Evolutionary conservation across 2,888 invertebrate species (phyloP).

Genomic region (Danaus chrysippus): DNA sequence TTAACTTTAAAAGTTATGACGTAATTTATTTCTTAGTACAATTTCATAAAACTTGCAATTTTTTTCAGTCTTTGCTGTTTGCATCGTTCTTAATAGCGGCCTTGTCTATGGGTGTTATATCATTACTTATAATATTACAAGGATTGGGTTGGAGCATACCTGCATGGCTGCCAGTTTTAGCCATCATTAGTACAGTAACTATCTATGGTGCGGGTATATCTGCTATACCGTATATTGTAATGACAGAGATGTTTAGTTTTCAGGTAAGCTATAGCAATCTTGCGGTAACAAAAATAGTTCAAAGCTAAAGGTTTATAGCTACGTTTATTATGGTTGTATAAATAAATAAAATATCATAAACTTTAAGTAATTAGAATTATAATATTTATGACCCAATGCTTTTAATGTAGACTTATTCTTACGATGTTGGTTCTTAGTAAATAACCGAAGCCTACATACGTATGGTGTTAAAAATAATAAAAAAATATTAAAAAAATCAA

Average conservation of each 20-base stretch:
- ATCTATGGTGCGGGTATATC: conserved; percentile 46
- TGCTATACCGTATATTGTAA: conserved; percentile 47
- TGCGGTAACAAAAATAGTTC: not conserved
- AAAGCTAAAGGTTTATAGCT: too few species aligned
- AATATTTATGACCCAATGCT: not conserved
- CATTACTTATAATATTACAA: conserved; percentile 39
- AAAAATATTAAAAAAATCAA: not conserved
- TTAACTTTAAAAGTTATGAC: not conserved
- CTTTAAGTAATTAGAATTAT: not conserved
- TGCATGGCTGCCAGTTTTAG: conserved; percentile 42
- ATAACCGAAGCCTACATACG: too few species aligned
- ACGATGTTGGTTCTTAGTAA: too few species aligned
- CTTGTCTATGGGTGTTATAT: conserved; percentile 38
- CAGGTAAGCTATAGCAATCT: conserved; percentile 37
- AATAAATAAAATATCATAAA: not conserved
- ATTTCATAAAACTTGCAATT: not conserved
- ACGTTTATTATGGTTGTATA: too few species aligned
- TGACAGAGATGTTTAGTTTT: conserved; percentile 54
- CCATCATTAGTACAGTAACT: conserved; percentile 39
- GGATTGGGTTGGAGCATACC: conserved; percentile 38
- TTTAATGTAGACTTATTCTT: too few species aligned
- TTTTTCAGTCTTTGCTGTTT: conserved; percentile 40
- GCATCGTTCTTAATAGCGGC: conserved; percentile 34
- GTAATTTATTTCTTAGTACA: not conserved
- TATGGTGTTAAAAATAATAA: not conserved